phyloP scores from a whole-genome alignment of 1,140 invertebrate species.

The Bombus fervidus region DNA sequence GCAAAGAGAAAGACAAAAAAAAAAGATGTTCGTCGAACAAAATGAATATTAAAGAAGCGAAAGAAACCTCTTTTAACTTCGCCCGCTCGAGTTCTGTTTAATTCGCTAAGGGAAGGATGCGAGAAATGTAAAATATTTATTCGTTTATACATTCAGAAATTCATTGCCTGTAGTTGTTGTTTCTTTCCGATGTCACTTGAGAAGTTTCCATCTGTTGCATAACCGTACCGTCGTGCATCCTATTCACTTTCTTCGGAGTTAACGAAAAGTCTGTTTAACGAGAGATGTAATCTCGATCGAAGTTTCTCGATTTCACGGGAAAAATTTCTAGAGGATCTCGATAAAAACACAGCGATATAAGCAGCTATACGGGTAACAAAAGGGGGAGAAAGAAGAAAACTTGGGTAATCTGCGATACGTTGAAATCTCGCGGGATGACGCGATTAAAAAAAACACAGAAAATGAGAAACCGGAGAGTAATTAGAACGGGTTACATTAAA shows the following conservation, averaged over 20 bases:
- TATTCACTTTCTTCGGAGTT: constrained; percentile 24
- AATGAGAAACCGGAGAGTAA: neutral
- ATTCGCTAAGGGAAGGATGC: neutral
- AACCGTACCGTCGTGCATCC: neutral
- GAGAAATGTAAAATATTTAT: neutral
- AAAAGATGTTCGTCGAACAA: neutral
- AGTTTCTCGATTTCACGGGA: neutral
- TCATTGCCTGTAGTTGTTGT: neutral
- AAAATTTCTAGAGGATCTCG: constrained; percentile 2
- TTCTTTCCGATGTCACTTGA: neutral
- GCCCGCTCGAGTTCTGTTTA: neutral
- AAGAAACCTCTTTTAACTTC: neutral
- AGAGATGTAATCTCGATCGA: neutral
- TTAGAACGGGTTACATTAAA: neutral
- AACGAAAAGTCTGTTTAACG: neutral
- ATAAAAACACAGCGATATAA: neutral
- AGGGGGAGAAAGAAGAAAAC: neutral
- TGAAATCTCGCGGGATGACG: neutral
- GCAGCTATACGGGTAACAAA: no score
- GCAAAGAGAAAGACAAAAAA: neutral
- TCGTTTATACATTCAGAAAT: neutral
- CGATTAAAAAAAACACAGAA: constrained; percentile 6
- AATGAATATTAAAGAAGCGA: constrained; percentile 23
- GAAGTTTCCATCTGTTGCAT: constrained; percentile 4
- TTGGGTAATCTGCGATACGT: no score